phyloP scores from a whole-genome alignment of 2,888 invertebrate species.

The Pedicia rivosa region DNA sequence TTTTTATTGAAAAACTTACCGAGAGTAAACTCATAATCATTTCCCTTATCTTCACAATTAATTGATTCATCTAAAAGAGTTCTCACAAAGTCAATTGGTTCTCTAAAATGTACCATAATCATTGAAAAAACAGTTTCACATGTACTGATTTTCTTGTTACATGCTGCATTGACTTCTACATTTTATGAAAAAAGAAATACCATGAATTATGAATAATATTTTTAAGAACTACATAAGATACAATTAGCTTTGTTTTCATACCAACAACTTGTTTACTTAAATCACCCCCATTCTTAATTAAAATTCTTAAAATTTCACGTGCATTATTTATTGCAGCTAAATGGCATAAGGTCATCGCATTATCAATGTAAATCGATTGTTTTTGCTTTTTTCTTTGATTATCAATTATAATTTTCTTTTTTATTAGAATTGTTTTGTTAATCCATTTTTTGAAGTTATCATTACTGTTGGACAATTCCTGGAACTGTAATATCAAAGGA shows the following conservation, averaged over 20 bases:
- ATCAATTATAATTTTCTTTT: no score
- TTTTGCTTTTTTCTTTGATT: no score
- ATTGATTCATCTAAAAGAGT: slow-evolving; percentile 13
- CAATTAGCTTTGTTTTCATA: slow-evolving; percentile 4
- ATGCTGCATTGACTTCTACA: slow-evolving; percentile 8
- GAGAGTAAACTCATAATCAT: slow-evolving; percentile 13
- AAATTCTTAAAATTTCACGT: slow-evolving; percentile 10
- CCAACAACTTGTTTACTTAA: slow-evolving; percentile 13
- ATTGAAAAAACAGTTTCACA: slow-evolving; percentile 13
- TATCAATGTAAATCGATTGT: no score
- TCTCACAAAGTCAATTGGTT: slow-evolving; percentile 12
- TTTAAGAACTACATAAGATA: not conserved
- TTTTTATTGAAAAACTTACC: slow-evolving; percentile 9
- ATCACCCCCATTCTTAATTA: slow-evolving; percentile 13
- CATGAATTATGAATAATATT: not conserved
- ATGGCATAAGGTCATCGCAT: slow-evolving; percentile 13
- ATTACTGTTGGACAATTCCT: no score
- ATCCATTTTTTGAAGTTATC: no score
- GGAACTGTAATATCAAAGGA: no score
- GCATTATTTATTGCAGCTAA: slow-evolving; percentile 14
- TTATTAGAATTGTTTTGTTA: no score
- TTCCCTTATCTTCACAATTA: slow-evolving; percentile 13
- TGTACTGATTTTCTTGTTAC: slow-evolving; percentile 8
- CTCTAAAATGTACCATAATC: slow-evolving; percentile 13
- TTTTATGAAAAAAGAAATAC: slow-evolving; percentile 10